Percentiles rank a stretch among this genome's conserved stretches.
Conservation (phyloP, 1,140 invertebrate species). For the Drosophila serrata region DNA sequence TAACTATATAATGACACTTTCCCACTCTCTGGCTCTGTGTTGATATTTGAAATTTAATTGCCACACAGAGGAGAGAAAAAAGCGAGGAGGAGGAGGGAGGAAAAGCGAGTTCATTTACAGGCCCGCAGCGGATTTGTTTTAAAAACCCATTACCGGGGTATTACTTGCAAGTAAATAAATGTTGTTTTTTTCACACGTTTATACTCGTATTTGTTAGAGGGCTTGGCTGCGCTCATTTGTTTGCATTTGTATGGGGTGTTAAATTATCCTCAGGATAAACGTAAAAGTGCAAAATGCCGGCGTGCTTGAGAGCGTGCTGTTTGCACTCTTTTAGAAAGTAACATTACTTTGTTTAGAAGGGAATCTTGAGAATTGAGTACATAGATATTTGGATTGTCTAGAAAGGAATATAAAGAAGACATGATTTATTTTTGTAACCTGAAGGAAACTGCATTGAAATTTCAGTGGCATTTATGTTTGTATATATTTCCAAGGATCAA, state of each 20-base stretch:
- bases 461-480: background rate
- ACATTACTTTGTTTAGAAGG: too few species aligned
- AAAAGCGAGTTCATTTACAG: conserved; percentile 50
- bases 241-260: conserved; percentile 80
- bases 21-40: conserved; percentile 31
- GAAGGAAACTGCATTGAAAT: background rate
- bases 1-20: conserved; percentile 73
- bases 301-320: conserved; percentile 23
- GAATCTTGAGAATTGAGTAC: background rate
- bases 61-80: conserved; percentile 15
- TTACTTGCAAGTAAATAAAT: conserved; percentile 83
- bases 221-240: conserved; percentile 65
- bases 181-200: conserved; percentile 45
- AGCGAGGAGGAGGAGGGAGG: too few species aligned
- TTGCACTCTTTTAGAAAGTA: background rate
- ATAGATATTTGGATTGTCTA: background rate
- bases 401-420: background rate
- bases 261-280: conserved; percentile 82
- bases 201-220: conserved; percentile 24
- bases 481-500: background rate
- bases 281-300: conserved; percentile 73
- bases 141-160: conserved; percentile 81
- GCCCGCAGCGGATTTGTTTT: conserved; percentile 80
- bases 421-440: too few species aligned
- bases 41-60: conserved; percentile 82